phyloP scores from a whole-genome alignment of 2,113 vertebrate species.

The Morone chrysops region DNA sequence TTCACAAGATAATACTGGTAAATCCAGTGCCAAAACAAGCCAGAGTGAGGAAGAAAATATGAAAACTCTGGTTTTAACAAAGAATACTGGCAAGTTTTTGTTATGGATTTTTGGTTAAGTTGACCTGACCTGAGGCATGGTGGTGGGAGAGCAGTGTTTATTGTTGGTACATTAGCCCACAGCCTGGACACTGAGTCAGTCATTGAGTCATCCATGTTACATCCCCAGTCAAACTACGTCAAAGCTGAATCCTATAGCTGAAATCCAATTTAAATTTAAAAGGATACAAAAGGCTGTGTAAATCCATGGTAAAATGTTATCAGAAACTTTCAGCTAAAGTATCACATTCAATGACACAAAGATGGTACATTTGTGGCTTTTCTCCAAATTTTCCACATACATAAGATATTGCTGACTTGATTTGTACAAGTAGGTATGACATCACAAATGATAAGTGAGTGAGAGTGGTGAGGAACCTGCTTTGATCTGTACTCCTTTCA shows the following conservation, averaged over 20 bases:
- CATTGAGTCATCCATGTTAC: slow-evolving; percentile 48
- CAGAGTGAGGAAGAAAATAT: not conserved
- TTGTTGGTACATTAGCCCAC: slow-evolving; percentile 37
- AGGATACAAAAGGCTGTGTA: not conserved
- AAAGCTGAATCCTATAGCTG: slow-evolving; percentile 6
- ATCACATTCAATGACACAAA: not conserved
- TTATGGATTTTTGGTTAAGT: not conserved
- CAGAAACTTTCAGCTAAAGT: not conserved
- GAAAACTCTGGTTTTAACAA: not conserved
- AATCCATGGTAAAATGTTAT: not conserved
- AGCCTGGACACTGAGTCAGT: slow-evolving; percentile 41
- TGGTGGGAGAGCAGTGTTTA: slow-evolving; percentile 55
- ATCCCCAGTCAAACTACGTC: not conserved
- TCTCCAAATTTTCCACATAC: not conserved
- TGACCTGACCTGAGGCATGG: slow-evolving; percentile 21
- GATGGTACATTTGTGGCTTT: not conserved
- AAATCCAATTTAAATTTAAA: not conserved
- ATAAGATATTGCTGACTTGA: not conserved
- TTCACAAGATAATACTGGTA: not conserved
- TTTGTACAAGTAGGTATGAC: not conserved
- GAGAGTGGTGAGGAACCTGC: not conserved
- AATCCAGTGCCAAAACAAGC: not conserved
- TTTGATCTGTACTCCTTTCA: slow-evolving; percentile 6
- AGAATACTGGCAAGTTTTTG: not conserved
- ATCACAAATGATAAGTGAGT: not conserved